Evolutionary conservation across 2,797 vertebrate species (phyloP).

Genomic region (Xerus rutilus): DNA sequence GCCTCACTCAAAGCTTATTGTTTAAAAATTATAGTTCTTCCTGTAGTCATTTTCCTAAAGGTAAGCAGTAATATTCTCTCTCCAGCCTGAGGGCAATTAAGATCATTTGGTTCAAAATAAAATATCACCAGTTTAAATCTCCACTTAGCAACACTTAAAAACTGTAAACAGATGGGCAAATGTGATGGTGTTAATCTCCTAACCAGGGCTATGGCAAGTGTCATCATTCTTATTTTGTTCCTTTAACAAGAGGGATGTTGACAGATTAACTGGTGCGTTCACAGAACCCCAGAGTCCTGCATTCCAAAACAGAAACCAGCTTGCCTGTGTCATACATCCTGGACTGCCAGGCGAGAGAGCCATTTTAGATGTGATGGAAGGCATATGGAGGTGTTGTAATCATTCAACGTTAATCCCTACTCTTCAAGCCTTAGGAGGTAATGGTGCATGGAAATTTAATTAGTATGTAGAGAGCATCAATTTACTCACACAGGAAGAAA

Average conservation of each 20-base stretch:
- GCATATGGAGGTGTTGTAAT: neutral
- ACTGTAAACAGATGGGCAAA: slow-evolving; percentile 71
- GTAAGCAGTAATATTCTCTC: neutral
- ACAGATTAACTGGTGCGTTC: slow-evolving; percentile 54
- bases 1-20: neutral
- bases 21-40: neutral
- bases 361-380: slow-evolving; percentile 62
- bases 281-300: slow-evolving; percentile 10
- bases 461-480: slow-evolving; percentile 67
- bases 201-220: slow-evolving; percentile 49
- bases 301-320: slow-evolving; percentile 17
- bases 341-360: neutral
- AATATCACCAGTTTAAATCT: slow-evolving; percentile 55
- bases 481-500: slow-evolving; percentile 65
- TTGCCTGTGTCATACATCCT: neutral
- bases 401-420: slow-evolving; percentile 54
- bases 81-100: slow-evolving; percentile 59
- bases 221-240: slow-evolving; percentile 68
- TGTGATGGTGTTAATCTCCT: slow-evolving; percentile 66
- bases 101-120: slow-evolving; percentile 58
- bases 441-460: slow-evolving; percentile 76
- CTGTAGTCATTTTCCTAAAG: neutral
- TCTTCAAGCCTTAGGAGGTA: slow-evolving; percentile 52
- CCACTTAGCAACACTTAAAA: slow-evolving; percentile 65
- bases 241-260: slow-evolving; percentile 64